Base-by-base conservation (phyloP, 2,113 vertebrate species). In the Thalassoma bifasciatum region DNA sequence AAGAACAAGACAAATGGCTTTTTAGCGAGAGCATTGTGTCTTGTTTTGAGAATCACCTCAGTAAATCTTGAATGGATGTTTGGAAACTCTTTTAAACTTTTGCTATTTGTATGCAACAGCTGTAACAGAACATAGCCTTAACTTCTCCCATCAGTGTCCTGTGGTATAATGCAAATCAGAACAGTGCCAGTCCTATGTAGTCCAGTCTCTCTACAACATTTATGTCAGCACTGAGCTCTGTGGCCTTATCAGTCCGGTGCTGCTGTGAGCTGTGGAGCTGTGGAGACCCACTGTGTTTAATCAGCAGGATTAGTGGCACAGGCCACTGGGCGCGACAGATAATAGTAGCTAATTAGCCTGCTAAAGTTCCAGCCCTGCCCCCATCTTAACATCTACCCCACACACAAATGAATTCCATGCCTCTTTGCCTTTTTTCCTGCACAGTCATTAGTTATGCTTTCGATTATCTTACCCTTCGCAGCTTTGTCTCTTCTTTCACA, bases 281-380 rank as follows among this genome's bases (percentile, higher is more conserved):
- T 71, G 67, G 73, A 81, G 72, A 75, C 84, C 77, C 81, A 79
- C 81, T 84, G 79, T 86, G 86, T 90, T 87, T 91, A 89, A 90
- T 90, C 83, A 81, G 83, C 61, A 65, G 83, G 86, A 89, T 89
- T 87, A 88, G 77, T 83, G 71, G 77, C 81, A 84, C 74, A 85
- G 74, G 85, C 83, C 84, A 89, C 83, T 87, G 82, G 86, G 71
- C 72, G 64, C 65, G 44, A 77, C 81, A 88, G 84, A 92, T 91
- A 90, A 92, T 89, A 72, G 72, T 73, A 79, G 77, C 84, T 89
- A 92, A 93, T 93, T 94, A 92, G 80, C 85, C 78, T 50, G 72
- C 78, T 83, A 72, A 89, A 88, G 74, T 81, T 86, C 58, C 81
- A 84, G 57, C 72, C 81, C 79, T 88, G 75, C 79, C 76, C 82